Percentiles rank a stretch among this genome's conserved stretches.
Conservation (phyloP, 1,140 invertebrate genomes). For the Papilio polytes region DNA sequence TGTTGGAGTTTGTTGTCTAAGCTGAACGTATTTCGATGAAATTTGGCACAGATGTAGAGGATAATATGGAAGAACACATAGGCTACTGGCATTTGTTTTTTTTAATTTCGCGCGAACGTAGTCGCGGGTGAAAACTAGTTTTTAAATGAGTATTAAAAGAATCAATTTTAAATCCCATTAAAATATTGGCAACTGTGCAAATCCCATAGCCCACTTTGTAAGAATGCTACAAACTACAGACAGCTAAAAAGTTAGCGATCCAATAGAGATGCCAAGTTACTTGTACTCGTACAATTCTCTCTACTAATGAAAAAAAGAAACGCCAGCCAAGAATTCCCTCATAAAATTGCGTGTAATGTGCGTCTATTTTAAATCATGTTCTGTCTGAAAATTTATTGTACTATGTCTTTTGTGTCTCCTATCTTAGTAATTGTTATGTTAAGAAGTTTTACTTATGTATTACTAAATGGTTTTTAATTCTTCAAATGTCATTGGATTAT, state of each 20-base stretch:
- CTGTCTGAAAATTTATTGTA: slow-evolving; percentile 16
- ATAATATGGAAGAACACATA: no score
- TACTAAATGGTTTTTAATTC: not conserved
- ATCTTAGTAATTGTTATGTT: not conserved
- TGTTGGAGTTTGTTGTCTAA: no score
- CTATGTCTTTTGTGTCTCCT: slow-evolving; percentile 4
- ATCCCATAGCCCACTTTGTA: slow-evolving; percentile 6
- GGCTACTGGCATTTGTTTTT: no score
- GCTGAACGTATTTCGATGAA: no score
- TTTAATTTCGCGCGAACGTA: no score
- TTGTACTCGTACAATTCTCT: slow-evolving; percentile 9
- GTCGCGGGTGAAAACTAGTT: no score
- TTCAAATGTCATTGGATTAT: not conserved
- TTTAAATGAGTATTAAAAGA: not conserved
- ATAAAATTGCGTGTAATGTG: slow-evolving; percentile 29
- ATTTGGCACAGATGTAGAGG: no score
- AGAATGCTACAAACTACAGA: slow-evolving; percentile 21
- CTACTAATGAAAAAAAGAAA: slow-evolving; percentile 30
- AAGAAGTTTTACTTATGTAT: not conserved
- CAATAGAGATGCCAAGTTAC: slow-evolving; percentile 11
- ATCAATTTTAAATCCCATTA: slow-evolving; percentile 14
- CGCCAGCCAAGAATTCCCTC: slow-evolving; percentile 34
- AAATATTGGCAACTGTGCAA: slow-evolving; percentile 19
- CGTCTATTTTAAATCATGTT: slow-evolving; percentile 32
- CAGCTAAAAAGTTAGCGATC: slow-evolving; percentile 2